These are phyloP conservation scores for Polylopha cassiicola DNA, from an alignment of 2,888 invertebrate genomes.

Conservation along the genomic window DNA sequence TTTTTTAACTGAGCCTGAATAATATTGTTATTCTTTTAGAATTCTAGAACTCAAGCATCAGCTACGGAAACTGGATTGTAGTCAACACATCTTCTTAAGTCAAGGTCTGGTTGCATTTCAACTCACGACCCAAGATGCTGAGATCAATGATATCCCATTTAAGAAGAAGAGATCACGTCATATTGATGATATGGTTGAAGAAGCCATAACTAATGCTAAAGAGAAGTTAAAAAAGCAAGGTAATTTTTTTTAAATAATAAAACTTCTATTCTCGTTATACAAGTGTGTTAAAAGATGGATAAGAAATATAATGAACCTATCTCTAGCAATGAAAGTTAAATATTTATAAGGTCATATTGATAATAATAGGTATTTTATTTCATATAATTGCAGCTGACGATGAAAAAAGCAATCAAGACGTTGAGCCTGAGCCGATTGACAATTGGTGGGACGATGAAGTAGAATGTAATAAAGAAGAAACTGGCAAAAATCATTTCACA, in stretches of 20 bases:
- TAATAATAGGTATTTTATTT: no score
- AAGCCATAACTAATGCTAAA: constrained; percentile 32
- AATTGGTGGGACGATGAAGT: constrained; percentile 40
- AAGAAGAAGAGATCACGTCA: constrained; percentile 33
- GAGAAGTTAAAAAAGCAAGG: constrained; percentile 26
- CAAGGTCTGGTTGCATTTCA: constrained; percentile 39
- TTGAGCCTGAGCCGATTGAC: not conserved
- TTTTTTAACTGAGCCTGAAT: no score
- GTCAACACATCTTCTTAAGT: constrained; percentile 41
- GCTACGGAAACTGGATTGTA: constrained; percentile 43
- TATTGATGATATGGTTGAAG: constrained; percentile 33
- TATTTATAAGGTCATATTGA: no score
- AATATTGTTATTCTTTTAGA: constrained; percentile 30
- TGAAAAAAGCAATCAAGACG: constrained; percentile 13
- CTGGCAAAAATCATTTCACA: constrained; percentile 21
- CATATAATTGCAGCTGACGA: constrained; percentile 1
- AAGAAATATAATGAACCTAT: no score
- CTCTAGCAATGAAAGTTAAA: no score
- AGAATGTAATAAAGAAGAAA: constrained; percentile 14
- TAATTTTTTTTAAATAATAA: not conserved
- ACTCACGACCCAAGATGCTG: constrained; percentile 41
- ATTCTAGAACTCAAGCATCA: constrained; percentile 52
- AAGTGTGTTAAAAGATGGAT: no score
- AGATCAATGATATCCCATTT: constrained; percentile 35
- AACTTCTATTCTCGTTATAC: no score